phyloP scores from a whole-genome alignment of 2,888 invertebrate genomes.

The Heteromyza rotundicornis region DNA sequence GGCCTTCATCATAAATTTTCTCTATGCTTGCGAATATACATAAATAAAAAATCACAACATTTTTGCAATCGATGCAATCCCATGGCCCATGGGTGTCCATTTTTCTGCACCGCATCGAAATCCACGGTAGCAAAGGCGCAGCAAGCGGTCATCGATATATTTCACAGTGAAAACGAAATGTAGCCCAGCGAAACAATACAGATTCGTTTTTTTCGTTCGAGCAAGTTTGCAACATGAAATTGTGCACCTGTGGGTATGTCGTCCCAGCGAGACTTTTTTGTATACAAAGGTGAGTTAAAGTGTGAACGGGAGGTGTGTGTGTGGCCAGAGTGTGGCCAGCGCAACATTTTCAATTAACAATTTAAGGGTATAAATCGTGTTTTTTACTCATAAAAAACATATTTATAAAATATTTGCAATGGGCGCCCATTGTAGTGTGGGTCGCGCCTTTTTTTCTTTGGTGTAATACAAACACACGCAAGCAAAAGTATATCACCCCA shows the following conservation, averaged over 20 bases:
- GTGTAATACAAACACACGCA: no score
- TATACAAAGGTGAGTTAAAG: no score
- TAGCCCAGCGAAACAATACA: no score
- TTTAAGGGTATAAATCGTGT: slow-evolving; percentile 12
- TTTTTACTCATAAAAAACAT: neutral
- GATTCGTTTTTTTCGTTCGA: no score
- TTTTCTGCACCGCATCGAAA: neutral
- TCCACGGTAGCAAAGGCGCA: neutral
- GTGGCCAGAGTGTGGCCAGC: neutral
- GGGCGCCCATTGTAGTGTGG: neutral
- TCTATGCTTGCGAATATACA: no score
- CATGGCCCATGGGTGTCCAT: no score
- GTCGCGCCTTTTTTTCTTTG: neutral
- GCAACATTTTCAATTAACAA: slow-evolving; percentile 11
- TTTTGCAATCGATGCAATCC: no score
- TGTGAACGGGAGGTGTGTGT: neutral
- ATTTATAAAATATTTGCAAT: neutral
- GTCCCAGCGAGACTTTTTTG: no score
- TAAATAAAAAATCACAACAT: no score
- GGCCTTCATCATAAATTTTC: no score
- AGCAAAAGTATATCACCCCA: neutral
- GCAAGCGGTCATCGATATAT: no score
- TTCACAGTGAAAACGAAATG: no score
- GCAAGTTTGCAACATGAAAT: neutral
- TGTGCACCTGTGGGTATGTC: neutral